Conservation (phyloP, 2,797 vertebrate species). For the Notolepis coatsorum region DNA sequence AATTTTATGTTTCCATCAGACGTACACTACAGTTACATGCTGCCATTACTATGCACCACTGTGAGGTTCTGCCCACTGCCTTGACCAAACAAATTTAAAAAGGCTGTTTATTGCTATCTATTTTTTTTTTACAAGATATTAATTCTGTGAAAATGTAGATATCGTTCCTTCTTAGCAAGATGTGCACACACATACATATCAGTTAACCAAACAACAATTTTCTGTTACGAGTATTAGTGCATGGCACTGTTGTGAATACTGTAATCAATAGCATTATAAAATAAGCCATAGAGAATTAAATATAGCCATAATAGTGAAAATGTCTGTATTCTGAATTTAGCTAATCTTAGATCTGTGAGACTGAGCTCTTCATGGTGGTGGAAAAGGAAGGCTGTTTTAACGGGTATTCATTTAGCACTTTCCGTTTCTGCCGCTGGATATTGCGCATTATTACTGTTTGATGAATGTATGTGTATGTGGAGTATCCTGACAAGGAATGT, state of each 20-base stretch:
- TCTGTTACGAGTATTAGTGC: conserved; percentile 42
- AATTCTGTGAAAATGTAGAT: conserved; percentile 10
- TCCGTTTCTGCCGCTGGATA: conserved; percentile 64
- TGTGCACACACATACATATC: conserved; percentile 9
- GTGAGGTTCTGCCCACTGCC: conserved; percentile 77
- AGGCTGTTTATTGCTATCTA: conserved; percentile 10
- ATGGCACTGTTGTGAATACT: conserved; percentile 58
- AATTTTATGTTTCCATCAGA: conserved; percentile 29
- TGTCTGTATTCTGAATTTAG: conserved; percentile 56
- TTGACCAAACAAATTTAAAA: conserved; percentile 48
- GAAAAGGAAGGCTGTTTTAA: conserved; percentile 10
- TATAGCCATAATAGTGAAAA: conserved; percentile 67
- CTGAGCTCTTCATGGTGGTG: conserved; percentile 41
- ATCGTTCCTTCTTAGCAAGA: conserved; percentile 14
- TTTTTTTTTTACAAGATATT: conserved; percentile 26
- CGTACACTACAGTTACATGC: conserved; percentile 38
- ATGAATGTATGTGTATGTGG: conserved; percentile 54
- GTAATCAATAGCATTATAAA: conserved; percentile 43
- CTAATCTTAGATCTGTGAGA: conserved; percentile 47
- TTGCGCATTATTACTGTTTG: conserved; percentile 49
- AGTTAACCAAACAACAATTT: conserved; percentile 11
- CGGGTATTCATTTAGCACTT: conserved; percentile 49
- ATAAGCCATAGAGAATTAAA: conserved; percentile 66
- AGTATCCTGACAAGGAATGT: conserved; percentile 54
- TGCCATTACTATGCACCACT: conserved; percentile 71